These are phyloP conservation scores for Mesembrinibis cayennensis DNA, from an alignment of 2,113 vertebrate species.

Conservation along the genomic window DNA sequence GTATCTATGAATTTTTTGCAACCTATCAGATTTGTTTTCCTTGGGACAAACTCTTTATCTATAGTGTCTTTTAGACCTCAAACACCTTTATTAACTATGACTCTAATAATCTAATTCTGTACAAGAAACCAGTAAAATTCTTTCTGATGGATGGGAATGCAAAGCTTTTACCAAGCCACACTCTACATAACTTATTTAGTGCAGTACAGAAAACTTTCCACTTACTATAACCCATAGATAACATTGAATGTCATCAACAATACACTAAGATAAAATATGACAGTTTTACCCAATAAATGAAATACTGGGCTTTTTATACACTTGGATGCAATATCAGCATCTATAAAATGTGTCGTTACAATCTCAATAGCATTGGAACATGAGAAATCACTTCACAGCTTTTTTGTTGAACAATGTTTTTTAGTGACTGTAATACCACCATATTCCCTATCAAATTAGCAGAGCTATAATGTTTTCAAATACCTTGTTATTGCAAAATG, in stretches of 20 bases:
- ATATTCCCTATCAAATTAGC: not conserved
- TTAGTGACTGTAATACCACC: not conserved
- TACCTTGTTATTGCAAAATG: not conserved
- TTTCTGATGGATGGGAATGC: rapidly evolving
- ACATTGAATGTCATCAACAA: not conserved
- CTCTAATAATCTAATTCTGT: not conserved
- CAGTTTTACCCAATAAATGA: not conserved
- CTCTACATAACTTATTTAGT: not conserved
- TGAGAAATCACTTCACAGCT: not conserved
- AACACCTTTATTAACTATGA: not conserved
- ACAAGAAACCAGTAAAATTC: not conserved
- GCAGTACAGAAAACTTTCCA: not conserved
- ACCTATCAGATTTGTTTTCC: not conserved
- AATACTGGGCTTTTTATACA: not conserved
- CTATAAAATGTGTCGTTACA: not conserved
- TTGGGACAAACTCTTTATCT: not conserved
- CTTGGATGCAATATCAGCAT: not conserved
- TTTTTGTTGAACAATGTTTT: not conserved
- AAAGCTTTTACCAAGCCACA: not conserved
- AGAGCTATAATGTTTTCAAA: not conserved
- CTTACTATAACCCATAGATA: not conserved
- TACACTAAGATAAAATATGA: not conserved
- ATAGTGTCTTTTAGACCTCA: not conserved
- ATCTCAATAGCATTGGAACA: not conserved
- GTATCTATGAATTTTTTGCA: not conserved